A percentile compares a stretch with the other conserved stretches of the same genome.
Evolutionary conservation across 2,888 invertebrate species (phyloP).

Genomic region (Torymus auratus): DNA sequence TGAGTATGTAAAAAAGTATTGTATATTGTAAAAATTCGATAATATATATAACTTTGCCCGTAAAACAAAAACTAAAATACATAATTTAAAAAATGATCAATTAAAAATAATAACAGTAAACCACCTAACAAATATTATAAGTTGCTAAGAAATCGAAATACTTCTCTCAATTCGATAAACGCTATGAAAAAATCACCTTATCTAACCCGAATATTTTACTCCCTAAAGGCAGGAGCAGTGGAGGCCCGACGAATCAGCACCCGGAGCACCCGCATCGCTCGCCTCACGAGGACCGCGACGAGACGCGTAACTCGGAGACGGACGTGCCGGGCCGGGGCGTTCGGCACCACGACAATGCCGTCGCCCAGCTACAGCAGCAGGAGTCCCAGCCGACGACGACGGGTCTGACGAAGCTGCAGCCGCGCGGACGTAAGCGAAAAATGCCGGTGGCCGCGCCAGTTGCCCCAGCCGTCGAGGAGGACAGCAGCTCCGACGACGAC

Average conservation of each 20-base stretch:
- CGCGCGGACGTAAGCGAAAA: conserved; percentile 81
- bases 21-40: too few species aligned
- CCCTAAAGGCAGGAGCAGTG: conserved; percentile 80
- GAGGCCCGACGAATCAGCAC: conserved; percentile 79
- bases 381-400: conserved; percentile 68
- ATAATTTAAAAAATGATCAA: too few species aligned
- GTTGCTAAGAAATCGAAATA: too few species aligned
- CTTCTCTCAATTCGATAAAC: too few species aligned
- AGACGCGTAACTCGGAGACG: conserved; percentile 77
- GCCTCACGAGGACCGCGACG: conserved; percentile 77
- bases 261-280: conserved; percentile 77
- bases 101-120: too few species aligned
- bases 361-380: conserved; percentile 78
- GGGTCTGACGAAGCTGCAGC: conserved; percentile 57
- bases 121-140: too few species aligned
- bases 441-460: conserved; percentile 74
- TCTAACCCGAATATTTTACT: conserved; percentile 59
- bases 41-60: too few species aligned
- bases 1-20: too few species aligned
- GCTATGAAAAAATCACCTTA: too few species aligned
- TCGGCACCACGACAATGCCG: conserved; percentile 78
- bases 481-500: conserved; percentile 78
- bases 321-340: conserved; percentile 79
- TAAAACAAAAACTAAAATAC: too few species aligned
- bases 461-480: conserved; percentile 70